These are phyloP conservation scores for Sminthurinus signatus DNA, from an alignment of 1,140 invertebrate genomes.

Conservation along the genomic window DNA sequence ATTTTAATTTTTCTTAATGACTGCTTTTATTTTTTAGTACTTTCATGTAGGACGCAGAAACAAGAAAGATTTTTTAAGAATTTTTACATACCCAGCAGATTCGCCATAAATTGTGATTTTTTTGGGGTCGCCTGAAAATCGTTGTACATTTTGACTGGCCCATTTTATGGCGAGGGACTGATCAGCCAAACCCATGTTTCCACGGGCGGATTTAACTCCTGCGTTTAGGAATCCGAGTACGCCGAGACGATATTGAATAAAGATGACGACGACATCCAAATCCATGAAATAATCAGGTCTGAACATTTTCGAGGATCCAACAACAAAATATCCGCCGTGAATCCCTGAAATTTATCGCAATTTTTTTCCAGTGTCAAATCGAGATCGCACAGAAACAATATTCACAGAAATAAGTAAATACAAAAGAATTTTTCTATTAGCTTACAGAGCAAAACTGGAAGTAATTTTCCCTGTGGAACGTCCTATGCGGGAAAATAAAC, in stretches of 20 bases:
- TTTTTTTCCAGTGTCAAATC: too few species aligned
- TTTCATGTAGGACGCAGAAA: too few species aligned
- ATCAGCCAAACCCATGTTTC: background rate
- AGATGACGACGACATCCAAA: background rate
- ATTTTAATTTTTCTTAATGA: too few species aligned
- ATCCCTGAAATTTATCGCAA: too few species aligned
- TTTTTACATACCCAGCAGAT: slow-evolving; percentile 1
- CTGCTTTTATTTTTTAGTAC: too few species aligned
- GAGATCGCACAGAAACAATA: too few species aligned
- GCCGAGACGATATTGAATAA: background rate
- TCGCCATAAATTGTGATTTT: background rate
- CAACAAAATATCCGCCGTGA: background rate
- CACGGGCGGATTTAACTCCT: background rate
- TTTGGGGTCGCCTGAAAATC: background rate
- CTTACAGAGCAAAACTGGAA: too few species aligned
- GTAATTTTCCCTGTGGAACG: too few species aligned
- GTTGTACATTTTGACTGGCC: background rate
- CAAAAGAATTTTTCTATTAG: too few species aligned
- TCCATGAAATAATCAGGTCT: slow-evolving; percentile 3
- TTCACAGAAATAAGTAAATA: too few species aligned
- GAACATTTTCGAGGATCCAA: background rate
- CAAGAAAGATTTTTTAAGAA: background rate
- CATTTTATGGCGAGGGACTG: background rate
- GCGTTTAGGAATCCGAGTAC: background rate
- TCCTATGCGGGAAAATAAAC: too few species aligned